Conservation (phyloP, 2,113 vertebrate species). For the Garra rufa region DNA sequence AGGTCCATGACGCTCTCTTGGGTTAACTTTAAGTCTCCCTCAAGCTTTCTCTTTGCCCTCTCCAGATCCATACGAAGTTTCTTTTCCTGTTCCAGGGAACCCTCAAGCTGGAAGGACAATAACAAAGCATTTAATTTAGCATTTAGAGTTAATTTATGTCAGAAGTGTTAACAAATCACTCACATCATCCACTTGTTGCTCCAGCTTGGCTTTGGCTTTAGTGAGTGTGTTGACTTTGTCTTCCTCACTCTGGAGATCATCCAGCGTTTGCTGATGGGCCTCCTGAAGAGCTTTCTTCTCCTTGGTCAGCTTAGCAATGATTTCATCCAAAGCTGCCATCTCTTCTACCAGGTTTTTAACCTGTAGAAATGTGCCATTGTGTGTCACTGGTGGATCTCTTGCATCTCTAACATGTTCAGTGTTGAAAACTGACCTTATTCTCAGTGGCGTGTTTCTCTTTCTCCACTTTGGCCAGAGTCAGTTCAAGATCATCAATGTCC, state of each 20-base stretch:
- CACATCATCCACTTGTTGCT: conserved; percentile 82
- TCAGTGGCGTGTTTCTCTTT: conserved; percentile 91
- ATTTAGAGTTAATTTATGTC: background rate
- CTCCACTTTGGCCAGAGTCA: conserved; percentile 86
- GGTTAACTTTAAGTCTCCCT: conserved; percentile 77
- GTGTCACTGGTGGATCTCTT: no score
- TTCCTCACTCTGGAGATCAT: conserved; percentile 82
- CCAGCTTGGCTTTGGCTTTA: conserved; percentile 80
- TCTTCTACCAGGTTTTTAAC: conserved; percentile 84
- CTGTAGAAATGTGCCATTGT: conserved; percentile 44
- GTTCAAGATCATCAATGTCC: conserved; percentile 84
- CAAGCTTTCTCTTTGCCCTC: conserved; percentile 76
- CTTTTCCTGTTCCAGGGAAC: conserved; percentile 78
- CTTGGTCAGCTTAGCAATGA: conserved; percentile 79
- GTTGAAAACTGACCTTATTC: conserved; percentile 80
- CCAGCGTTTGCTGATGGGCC: conserved; percentile 81
- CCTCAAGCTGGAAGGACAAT: conserved; percentile 70
- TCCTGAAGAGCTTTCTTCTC: conserved; percentile 84
- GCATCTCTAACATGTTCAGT: background rate
- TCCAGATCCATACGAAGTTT: conserved; percentile 80
- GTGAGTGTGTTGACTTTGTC: conserved; percentile 81
- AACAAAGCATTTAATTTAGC: background rate
- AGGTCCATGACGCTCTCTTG: conserved; percentile 79
- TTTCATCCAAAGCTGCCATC: conserved; percentile 80
- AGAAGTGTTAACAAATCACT: conserved; percentile 42